Percentiles rank a stretch among this genome's conserved stretches.
phyloP scores from a whole-genome alignment of 35 echinoderm and acorn worm genomes.

The Ophiothrix spiculata region DNA sequence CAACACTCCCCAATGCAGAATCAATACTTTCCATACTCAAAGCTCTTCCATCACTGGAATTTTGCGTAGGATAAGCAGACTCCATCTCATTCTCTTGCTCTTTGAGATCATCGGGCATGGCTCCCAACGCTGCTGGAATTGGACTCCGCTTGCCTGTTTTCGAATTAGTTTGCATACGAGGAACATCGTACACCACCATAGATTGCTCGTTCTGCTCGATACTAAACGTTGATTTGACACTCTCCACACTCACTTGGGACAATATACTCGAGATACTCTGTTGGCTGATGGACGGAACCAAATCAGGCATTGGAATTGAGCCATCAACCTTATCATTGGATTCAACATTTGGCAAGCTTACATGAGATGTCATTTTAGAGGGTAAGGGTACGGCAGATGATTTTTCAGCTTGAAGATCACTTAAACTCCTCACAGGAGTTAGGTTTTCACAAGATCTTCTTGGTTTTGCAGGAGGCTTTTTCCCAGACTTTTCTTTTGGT shows the following conservation, averaged over 20 bases:
- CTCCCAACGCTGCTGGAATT: not conserved
- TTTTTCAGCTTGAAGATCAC: not conserved
- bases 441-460: not conserved
- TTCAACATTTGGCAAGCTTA: not conserved
- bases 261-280: slow-evolving; percentile 72
- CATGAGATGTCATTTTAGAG: not conserved
- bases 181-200: not conserved
- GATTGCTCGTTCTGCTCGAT: slow-evolving; percentile 22
- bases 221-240: slow-evolving; percentile 68
- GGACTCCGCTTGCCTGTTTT: no score
- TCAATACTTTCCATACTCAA: not conserved
- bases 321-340: no score
- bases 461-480: not conserved
- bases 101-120: not conserved
- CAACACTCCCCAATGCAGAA: not conserved
- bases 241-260: slow-evolving; percentile 55
- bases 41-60: not conserved
- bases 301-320: no score
- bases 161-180: not conserved
- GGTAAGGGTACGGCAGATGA: not conserved
- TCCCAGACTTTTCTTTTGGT: not conserved
- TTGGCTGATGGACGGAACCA: slow-evolving; percentile 51
- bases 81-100: not conserved
- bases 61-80: no score
- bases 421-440: not conserved